Evolutionary conservation across 2,797 vertebrate genomes (phyloP), one percentile per base, ranked within the genome.

Genomic region (Cheirogaleus major): DNA sequence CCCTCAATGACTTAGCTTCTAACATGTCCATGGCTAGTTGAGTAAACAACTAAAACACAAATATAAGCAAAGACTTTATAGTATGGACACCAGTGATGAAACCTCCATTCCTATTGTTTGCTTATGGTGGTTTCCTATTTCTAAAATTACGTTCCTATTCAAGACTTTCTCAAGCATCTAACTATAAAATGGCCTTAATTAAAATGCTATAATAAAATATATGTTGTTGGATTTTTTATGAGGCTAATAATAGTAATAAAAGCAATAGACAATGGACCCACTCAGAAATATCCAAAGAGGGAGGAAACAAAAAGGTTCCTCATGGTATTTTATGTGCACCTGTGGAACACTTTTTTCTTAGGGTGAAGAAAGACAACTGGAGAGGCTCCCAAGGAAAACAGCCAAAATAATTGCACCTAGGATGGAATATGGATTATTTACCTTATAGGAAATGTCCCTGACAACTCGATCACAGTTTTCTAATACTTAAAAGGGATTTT

Each of bases 111-210:
- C 9, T 84, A 61, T 45, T 89, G n/a, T 95, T 89, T 87, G 35
- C 27, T 52, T 43, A 11, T 61, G n/a, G 67, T 27, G 86, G 0
- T 80, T 63, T 94, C 30, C 57, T 88, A 43, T 91, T 93, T 91
- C 59, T 94, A 75, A 32, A 75, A 27, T 80, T 83, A 20, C 48
- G 25, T 89, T 96, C 63, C 65, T 76, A 23, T 22, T 57, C 59
- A 84, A 91, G 95, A 79, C 35, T 57, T 82, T 32, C 81, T 88
- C 82, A 92, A 57, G 50, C 43, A 92, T 90, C 90, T 92, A 22
- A 80, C 52, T 95, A 65, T 88, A 96, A 94, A 95, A 93, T 91
- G 35, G 6, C 79, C 59, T 95, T 89, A 95, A 70, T 72, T 80
- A 80, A 93, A 85, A 87, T 89, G 35, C 20, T 72, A 82, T 89